Conservation (phyloP, 2,888 invertebrate genomes). For the Ormyrus pomaceus region DNA sequence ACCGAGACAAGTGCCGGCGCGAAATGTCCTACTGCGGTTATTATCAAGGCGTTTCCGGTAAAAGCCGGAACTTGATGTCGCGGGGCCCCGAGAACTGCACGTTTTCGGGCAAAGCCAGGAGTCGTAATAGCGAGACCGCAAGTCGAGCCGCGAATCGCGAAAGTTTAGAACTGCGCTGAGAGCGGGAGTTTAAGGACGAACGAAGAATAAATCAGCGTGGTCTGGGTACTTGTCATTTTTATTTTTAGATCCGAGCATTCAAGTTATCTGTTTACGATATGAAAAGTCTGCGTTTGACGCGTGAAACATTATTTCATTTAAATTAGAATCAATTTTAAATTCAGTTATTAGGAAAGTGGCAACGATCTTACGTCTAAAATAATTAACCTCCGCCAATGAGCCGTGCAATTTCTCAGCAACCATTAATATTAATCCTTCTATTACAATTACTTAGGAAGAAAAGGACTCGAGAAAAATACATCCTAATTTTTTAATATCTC, state of each 20-base stretch:
- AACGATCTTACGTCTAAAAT: too few relatives aligned
- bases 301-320: too few relatives aligned
- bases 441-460: background rate
- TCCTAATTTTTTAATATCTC: constrained; percentile 27
- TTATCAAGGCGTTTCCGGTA: constrained; percentile 44
- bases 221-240: too few relatives aligned
- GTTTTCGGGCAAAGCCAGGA: constrained; percentile 12
- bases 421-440: background rate
- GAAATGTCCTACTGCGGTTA: constrained; percentile 23
- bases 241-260: too few relatives aligned
- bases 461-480: background rate
- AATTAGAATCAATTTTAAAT: too few relatives aligned
- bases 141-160: constrained; percentile 37
- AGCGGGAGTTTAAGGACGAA: constrained; percentile 6
- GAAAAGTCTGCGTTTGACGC: too few relatives aligned
- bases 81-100: background rate
- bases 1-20: constrained; percentile 48
- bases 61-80: constrained; percentile 51
- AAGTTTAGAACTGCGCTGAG: constrained; percentile 29
- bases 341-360: too few relatives aligned
- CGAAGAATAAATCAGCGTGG: background rate
- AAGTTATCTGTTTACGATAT: too few relatives aligned
- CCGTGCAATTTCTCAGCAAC: too few relatives aligned
- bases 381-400: too few relatives aligned
- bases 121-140: constrained; percentile 35